These are phyloP conservation scores for Grallaria varia DNA, from an alignment of 2,113 vertebrate genomes.

Conservation along the genomic window DNA sequence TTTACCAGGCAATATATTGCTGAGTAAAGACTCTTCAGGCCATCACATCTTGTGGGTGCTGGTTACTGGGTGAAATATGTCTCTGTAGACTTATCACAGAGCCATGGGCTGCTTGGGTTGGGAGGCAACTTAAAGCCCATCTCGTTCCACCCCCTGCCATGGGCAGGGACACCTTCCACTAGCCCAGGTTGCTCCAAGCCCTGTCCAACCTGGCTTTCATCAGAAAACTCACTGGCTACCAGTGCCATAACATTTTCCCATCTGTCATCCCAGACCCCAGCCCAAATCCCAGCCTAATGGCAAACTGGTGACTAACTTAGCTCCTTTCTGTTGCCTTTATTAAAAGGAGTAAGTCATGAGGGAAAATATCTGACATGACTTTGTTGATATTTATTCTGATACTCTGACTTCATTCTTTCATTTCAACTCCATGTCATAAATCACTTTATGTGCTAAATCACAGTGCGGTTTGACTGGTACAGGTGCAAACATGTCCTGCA, in stretches of 20 bases:
- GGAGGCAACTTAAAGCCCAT: background rate
- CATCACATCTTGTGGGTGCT: background rate
- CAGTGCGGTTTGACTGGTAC: background rate
- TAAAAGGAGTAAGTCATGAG: background rate
- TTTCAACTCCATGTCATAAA: constrained; percentile 22
- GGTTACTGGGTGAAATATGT: background rate
- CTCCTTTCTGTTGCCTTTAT: background rate
- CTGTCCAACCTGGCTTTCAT: background rate
- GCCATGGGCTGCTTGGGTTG: background rate
- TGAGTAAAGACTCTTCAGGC: background rate
- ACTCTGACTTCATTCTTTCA: constrained; percentile 7
- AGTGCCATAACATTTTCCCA: background rate
- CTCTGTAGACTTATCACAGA: background rate
- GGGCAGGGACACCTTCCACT: background rate
- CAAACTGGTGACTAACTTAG: background rate
- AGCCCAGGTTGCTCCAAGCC: background rate
- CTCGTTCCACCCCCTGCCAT: background rate
- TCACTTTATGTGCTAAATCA: constrained; percentile 9
- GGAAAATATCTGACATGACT: background rate
- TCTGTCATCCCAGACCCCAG: background rate
- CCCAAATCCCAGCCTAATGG: background rate
- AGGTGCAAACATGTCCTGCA: constrained; percentile 23
- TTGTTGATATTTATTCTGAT: constrained; percentile 19
- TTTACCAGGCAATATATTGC: background rate
- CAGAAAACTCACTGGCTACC: background rate